phyloP scores from a whole-genome alignment of 2,113 vertebrate genomes.

The Coptodon bakossiorum region DNA sequence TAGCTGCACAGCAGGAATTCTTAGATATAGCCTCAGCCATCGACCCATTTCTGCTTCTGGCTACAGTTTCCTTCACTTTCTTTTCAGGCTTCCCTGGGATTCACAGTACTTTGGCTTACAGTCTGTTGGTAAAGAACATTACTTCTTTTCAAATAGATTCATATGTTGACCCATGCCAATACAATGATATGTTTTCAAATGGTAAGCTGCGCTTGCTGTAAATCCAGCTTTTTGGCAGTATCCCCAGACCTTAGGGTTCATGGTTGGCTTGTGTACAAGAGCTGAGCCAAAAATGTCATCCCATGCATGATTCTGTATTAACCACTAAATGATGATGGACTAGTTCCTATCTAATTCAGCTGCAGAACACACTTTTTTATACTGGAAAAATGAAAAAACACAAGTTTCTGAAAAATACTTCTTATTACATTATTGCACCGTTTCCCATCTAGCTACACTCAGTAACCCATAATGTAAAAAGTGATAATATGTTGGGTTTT shows the following conservation, averaged over 20 bases:
- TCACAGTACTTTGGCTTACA: neutral
- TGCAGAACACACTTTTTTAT: neutral
- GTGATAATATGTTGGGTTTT: neutral
- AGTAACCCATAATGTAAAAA: neutral
- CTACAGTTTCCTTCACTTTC: neutral
- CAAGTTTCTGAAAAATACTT: neutral
- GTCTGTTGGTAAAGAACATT: constrained; percentile 13
- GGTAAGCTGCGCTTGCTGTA: constrained; percentile 22
- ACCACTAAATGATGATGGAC: constrained; percentile 8
- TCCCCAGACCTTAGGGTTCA: constrained; percentile 2
- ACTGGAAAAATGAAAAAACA: neutral
- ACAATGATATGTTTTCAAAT: constrained; percentile 35
- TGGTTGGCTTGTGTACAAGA: constrained; percentile 2
- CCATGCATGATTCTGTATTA: constrained; percentile 15
- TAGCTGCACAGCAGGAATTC: neutral
- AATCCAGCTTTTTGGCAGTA: constrained; percentile 41
- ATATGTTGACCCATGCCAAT: neutral
- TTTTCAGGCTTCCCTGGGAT: neutral
- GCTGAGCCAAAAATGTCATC: constrained; percentile 8
- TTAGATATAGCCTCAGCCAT: neutral
- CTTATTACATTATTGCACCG: neutral
- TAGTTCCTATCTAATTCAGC: neutral
- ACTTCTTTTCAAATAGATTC: constrained; percentile 38
- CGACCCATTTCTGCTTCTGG: constrained; percentile 2
- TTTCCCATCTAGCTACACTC: neutral